These are phyloP conservation scores for Macropus fuliginosus DNA, from an alignment of 2,797 vertebrate genomes.

Conservation along the genomic window DNA sequence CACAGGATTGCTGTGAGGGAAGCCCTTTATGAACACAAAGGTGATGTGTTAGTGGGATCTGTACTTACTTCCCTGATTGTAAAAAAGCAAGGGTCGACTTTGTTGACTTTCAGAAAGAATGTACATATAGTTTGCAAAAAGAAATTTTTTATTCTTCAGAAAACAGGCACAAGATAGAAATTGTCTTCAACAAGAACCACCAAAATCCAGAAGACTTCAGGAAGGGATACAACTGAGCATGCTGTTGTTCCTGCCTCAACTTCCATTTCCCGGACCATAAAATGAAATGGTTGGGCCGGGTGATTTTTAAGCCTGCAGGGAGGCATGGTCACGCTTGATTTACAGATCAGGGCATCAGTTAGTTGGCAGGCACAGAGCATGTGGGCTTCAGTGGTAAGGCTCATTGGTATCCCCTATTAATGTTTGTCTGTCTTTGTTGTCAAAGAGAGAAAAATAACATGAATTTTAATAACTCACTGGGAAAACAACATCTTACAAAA, in stretches of 20 bases:
- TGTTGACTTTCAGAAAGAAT: background rate
- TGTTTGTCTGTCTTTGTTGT: background rate
- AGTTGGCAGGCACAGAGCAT: background rate
- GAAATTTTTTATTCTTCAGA: background rate
- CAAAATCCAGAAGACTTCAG: background rate
- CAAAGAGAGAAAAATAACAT: background rate
- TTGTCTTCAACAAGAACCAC: background rate
- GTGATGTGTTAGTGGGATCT: background rate
- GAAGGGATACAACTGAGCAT: background rate
- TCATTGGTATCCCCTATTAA: background rate
- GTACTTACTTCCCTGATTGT: background rate
- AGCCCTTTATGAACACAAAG: background rate
- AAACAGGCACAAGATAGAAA: background rate
- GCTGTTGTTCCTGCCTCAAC: background rate
- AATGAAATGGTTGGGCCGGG: background rate
- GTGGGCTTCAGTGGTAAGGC: background rate
- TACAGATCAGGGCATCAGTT: background rate
- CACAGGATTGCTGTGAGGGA: background rate
- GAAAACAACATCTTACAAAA: background rate
- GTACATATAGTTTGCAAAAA: background rate
- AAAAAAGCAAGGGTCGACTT: background rate
- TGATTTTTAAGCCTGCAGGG: background rate
- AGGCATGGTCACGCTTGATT: background rate
- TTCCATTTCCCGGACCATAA: background rate
- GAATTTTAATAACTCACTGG: background rate